Evolutionary conservation across 1,140 invertebrate genomes (phyloP).

Genomic region (Xylocopa sonorina): DNA sequence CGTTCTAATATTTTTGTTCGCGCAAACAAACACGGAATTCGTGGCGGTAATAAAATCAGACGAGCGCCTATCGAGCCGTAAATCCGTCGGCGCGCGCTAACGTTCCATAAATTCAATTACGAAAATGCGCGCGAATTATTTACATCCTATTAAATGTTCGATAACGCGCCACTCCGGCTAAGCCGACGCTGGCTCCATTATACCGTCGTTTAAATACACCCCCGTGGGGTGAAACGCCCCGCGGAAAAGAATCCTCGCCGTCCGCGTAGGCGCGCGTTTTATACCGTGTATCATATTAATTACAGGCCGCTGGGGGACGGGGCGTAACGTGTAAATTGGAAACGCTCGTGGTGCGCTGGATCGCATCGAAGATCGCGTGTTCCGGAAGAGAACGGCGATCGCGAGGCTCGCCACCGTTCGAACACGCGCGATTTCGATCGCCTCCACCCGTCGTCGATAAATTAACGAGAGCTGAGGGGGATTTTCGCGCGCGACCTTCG

Average conservation of each 20-base stretch:
- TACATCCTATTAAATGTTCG: conserved; percentile 43
- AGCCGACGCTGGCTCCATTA: conserved; percentile 36
- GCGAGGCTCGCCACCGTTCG: too few species aligned
- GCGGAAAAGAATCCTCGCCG: too few species aligned
- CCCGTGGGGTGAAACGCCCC: not conserved
- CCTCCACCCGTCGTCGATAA: not conserved
- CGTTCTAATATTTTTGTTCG: too few species aligned
- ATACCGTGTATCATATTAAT: conserved; percentile 16
- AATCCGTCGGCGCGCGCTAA: not conserved
- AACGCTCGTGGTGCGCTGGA: not conserved
- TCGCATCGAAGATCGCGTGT: too few species aligned
- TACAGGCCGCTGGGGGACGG: not conserved
- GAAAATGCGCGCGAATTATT: conserved; percentile 43
- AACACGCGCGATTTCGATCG: too few species aligned
- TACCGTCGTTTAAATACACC: conserved; percentile 29
- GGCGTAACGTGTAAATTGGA: conserved; percentile 8
- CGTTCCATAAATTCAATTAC: conserved; percentile 39
- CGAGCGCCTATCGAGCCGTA: not conserved
- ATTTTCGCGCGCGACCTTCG: not conserved
- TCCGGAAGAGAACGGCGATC: too few species aligned
- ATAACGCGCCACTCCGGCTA: not conserved
- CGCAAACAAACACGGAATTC: not conserved
- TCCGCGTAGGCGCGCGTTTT: too few species aligned
- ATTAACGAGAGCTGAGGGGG: not conserved
- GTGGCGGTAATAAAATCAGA: not conserved